Evolutionary conservation across 2,888 invertebrate species (phyloP), one percentile per base, ranked within the genome.

Genomic region (Penaeus monodon): DNA sequence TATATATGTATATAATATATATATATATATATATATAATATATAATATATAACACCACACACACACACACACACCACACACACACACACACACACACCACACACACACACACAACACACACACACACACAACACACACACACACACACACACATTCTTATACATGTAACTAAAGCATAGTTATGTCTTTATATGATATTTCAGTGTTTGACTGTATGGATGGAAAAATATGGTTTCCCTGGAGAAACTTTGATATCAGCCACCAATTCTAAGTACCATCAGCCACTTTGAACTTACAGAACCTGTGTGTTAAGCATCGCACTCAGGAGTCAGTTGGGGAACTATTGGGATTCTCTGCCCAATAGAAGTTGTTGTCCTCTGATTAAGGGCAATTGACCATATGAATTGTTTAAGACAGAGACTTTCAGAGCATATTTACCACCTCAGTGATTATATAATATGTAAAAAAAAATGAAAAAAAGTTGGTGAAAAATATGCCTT

Each of bases 311-410:
- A 22, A 66, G 63, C 63, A 63, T 81, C 44, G 44, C 27, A n/a
- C 65, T 73, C 73, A 73, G 82, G 57, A 49, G 66, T 81, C 44
- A 24, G 20, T 57, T 33, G 22, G 38, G 63, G 66, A 44, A 68
- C 81, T 81, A n/a, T 20, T 81, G 70, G 73, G 82, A 82, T 22
- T 82, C 82, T 82, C 82, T 82, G 82, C 70, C 73, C 57, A 57
- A 49, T 63, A 81, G 57, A 17, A 29, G n/a, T 68, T 81, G 81
- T 81, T 81, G 63, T 82, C n/a, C 57, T 38, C 63, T 49, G n/a
- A 57, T n/a, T 57, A 27, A 80, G 64, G 33, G 57, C 70, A 57
- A 44, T 57, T 64, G 66, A 33, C 65, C 66, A 66, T 65, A 65
- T 73, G 33, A 82, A 73, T 29, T 82, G 73, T 70, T 27, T 27